A percentile compares a stretch with the other conserved stretches of the same genome.
phyloP scores from a whole-genome alignment of 2,888 invertebrate genomes.

The Latheticus oryzae region DNA sequence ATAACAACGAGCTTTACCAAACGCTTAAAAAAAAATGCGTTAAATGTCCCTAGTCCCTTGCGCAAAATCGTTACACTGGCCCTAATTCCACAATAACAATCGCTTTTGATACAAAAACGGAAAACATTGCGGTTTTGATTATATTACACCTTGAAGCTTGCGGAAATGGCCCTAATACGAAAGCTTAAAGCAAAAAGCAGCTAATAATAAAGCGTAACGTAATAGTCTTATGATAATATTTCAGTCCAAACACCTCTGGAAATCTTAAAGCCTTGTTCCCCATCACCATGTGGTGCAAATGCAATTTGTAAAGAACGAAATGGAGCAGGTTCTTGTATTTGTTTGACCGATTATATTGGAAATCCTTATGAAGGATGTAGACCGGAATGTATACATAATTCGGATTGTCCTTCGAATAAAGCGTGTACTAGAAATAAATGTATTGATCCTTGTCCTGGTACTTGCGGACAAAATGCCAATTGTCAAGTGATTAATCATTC shows the following conservation, averaged over 20 bases:
- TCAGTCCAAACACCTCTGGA: conserved; percentile 30
- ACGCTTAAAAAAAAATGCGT: conserved; percentile 40
- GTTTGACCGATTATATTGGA: conserved; percentile 72
- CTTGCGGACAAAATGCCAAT: conserved; percentile 74
- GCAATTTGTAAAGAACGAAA: conserved; percentile 69
- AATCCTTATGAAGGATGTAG: conserved; percentile 74
- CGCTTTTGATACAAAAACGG: conserved; percentile 20
- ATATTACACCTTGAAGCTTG: conserved; percentile 43
- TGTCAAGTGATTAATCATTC: conserved; percentile 75
- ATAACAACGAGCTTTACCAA: conserved; percentile 62
- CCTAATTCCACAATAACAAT: conserved; percentile 33
- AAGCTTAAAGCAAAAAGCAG: conserved; percentile 43
- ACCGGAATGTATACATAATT: conserved; percentile 74
- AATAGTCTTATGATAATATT: too few species aligned
- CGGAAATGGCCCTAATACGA: conserved; percentile 33
- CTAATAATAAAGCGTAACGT: conserved; percentile 44
- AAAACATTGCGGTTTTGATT: conserved; percentile 47
- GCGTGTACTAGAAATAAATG: conserved; percentile 76
- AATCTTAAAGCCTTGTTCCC: conserved; percentile 64
- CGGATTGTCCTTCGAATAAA: conserved; percentile 75
- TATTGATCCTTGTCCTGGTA: conserved; percentile 73
- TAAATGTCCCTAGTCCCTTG: conserved; percentile 34
- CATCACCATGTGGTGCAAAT: conserved; percentile 76
- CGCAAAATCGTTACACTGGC: conserved; percentile 10
- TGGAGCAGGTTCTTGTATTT: conserved; percentile 70